Percentiles rank a stretch among this genome's conserved stretches.
These are phyloP conservation scores for Arbacia lixula DNA, from an alignment of 53 echinoderm and acorn worm genomes.

Conservation along the genomic window DNA sequence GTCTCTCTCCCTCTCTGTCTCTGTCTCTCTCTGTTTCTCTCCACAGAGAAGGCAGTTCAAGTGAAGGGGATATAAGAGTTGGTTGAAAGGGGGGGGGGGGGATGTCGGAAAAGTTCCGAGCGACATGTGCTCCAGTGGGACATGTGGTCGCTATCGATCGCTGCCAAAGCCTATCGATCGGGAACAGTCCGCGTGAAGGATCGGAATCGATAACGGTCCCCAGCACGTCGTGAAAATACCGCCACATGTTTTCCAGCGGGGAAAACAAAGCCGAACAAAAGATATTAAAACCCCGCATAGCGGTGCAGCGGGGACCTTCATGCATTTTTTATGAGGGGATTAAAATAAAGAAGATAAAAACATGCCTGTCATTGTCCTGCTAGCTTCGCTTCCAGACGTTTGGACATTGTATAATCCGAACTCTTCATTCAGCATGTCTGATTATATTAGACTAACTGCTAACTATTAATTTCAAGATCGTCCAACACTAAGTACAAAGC, in stretches of 20 bases:
- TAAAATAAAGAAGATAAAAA: too few species aligned
- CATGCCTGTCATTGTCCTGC: too few species aligned
- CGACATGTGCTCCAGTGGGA: conserved; percentile 44
- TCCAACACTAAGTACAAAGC: too few species aligned
- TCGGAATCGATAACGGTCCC: conserved; percentile 11
- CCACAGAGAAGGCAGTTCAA: too few species aligned
- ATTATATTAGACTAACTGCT: too few species aligned
- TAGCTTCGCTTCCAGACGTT: too few species aligned
- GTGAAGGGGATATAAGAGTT: too few species aligned
- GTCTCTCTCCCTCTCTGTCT: not conserved
- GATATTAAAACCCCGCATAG: conserved; percentile 15
- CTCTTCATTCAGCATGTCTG: too few species aligned
- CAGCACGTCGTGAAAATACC: conserved; percentile 37
- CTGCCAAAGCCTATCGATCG: conserved; percentile 57
- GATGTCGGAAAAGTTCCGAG: not conserved
- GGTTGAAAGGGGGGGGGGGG: not conserved
- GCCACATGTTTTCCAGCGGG: not conserved
- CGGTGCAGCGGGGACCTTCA: conserved; percentile 1
- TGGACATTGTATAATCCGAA: too few species aligned
- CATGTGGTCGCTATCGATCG: conserved; percentile 55
- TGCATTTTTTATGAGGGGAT: conserved; percentile 40
- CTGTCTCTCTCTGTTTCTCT: not conserved
- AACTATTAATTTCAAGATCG: too few species aligned
- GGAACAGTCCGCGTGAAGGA: conserved; percentile 41
- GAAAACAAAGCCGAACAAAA: conserved; percentile 32